Base-by-base conservation (phyloP, 1,140 invertebrate species). In the Trypoxylus dichotomus region DNA sequence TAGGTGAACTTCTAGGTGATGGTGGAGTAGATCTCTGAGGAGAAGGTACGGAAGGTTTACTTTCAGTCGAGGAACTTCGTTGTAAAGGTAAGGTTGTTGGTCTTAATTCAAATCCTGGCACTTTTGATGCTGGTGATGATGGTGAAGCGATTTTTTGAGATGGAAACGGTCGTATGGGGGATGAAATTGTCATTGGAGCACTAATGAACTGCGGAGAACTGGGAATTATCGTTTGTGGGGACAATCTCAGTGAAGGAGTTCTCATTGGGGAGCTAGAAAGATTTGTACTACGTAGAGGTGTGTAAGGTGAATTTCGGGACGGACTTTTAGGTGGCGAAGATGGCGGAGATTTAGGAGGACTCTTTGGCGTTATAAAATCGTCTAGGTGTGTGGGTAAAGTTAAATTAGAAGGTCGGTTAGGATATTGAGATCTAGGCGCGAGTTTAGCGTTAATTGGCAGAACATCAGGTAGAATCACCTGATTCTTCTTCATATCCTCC, bases 391-490 rank as follows among this genome's bases (percentile, higher is more conserved):
- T 11, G n/a, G 78, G 58, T 32, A 84, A 79, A 78, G 79, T 83
- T 54, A 83, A 73, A 32, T 82, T 78, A 19, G 82, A 76, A 47
- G 84, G 83, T 32, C 82, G 77, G 75, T 79, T 79, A 21, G 79
- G 77, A 25, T 80, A 82, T 71, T 83, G 80, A 81, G 85, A 84
- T 80, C 84, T 79, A 32, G 82, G 79, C 25, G 79, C 60, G 13
- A 83, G 79, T 83, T 89, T 89, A 0, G 85, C 88, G 42, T 88
- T 88, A 73, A 88, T 81, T 60, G 88, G 88, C 72, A 89, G 81
- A 15, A 89, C 87, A 82, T 89, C 88, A 10, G 88, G 88, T 76
- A 89, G 79, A 78, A 82, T 82, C 0, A 85, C 24, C 32, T 79
- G 78, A 29, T 74, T 76, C 68, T 78, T 79, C 11, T 74, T 86